These are phyloP conservation scores for Scelioninae gen. 1 DNA, from an alignment of 2,888 invertebrate species.

Conservation along the genomic window DNA sequence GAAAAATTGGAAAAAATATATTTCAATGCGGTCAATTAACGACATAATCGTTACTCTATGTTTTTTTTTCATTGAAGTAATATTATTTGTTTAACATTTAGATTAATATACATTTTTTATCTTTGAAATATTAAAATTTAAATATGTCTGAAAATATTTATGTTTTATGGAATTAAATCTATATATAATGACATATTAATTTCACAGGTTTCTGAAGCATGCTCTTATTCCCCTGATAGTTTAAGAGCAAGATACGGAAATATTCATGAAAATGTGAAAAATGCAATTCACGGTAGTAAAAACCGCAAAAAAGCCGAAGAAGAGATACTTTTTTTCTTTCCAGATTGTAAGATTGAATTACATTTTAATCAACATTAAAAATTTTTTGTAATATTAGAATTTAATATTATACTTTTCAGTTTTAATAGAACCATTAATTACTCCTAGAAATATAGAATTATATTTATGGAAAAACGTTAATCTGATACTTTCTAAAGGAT, in stretches of 20 bases:
- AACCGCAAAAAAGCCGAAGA: conserved; percentile 87
- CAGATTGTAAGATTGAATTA: conserved; percentile 87
- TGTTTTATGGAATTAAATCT: conserved; percentile 10
- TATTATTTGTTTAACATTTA: too few species aligned
- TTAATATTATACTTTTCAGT: conserved; percentile 36
- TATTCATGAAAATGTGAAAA: conserved; percentile 87
- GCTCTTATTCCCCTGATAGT: conserved; percentile 89
- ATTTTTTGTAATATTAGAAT: not conserved
- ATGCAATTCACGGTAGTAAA: conserved; percentile 92
- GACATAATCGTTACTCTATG: too few species aligned
- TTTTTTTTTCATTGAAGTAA: too few species aligned
- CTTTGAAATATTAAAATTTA: too few species aligned
- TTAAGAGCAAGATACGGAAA: conserved; percentile 90
- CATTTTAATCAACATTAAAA: not conserved
- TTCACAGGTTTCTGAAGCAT: conserved; percentile 86
- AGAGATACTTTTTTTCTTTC: conserved; percentile 95
- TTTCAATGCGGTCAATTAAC: too few species aligned
- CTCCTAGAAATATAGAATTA: conserved; percentile 87
- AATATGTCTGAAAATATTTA: not conserved
- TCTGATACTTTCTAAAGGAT: conserved; percentile 87
- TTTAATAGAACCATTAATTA: conserved; percentile 47
- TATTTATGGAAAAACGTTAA: conserved; percentile 89
- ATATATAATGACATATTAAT: conserved; percentile 26
- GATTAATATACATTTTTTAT: too few species aligned
- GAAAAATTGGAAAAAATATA: too few species aligned